Evolutionary conservation across 1,140 invertebrate genomes (phyloP).

Genomic region (Planococcus citri): DNA sequence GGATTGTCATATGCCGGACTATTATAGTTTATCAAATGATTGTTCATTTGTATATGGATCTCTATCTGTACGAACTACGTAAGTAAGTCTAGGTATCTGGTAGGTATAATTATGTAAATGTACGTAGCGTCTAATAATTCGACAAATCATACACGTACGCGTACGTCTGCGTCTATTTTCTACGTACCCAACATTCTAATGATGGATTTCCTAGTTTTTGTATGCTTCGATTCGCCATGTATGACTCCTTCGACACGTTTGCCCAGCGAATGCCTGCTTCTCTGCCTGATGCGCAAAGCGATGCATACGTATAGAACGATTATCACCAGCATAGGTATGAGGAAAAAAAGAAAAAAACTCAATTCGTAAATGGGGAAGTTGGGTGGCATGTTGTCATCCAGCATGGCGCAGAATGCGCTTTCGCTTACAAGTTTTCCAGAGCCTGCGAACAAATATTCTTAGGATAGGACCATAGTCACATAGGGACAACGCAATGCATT

Average conservation of each 20-base stretch:
- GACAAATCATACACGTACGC: no score
- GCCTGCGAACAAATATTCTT: conserved; percentile 23
- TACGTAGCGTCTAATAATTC: no score
- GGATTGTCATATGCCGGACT: no score
- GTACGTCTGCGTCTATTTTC: no score
- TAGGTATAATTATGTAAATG: no score
- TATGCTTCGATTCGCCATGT: conserved; percentile 49
- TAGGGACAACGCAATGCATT: no score
- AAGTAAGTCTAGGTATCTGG: no score
- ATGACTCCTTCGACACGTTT: conserved; percentile 47
- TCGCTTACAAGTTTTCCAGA: conserved; percentile 34
- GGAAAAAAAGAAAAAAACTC: conserved; percentile 70
- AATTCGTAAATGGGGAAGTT: conserved; percentile 58
- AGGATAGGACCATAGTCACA: no score
- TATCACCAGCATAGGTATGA: conserved; percentile 67
- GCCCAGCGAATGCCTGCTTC: conserved; percentile 35
- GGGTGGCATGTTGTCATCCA: conserved; percentile 41
- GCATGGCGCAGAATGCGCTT: conserved; percentile 64
- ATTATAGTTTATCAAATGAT: no score
- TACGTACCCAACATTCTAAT: conserved; percentile 68
- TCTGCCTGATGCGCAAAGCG: conserved; percentile 50
- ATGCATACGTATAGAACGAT: conserved; percentile 62
- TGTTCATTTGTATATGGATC: no score
- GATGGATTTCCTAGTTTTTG: conserved; percentile 56
- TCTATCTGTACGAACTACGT: no score